Evolutionary conservation across 1,140 invertebrate species (phyloP).

Genomic region (Kradibia gibbosae): DNA sequence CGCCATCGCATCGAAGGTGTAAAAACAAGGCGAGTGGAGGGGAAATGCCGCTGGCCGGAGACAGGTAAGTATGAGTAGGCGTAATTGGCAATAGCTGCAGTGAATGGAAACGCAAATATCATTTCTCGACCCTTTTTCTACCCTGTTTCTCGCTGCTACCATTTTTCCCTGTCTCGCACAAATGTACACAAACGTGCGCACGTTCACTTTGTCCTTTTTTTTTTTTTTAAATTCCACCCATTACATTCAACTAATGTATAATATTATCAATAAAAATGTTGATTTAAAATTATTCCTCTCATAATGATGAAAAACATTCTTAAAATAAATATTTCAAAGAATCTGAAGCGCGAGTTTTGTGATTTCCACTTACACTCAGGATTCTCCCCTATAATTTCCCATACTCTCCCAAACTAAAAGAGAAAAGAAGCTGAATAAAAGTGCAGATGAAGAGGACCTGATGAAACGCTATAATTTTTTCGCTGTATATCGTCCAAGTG

Average conservation of each 20-base stretch:
- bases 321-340: too few species aligned
- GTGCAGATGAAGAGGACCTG: not conserved
- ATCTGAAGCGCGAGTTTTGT: too few species aligned
- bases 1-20: not conserved
- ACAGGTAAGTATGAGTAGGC: not conserved
- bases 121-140: not conserved
- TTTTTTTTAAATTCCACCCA: too few species aligned
- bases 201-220: not conserved
- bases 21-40: not conserved
- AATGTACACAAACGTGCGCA: too few species aligned
- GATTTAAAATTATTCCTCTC: too few species aligned
- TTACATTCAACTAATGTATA: too few species aligned
- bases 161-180: too few species aligned
- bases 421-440: not conserved
- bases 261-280: too few species aligned
- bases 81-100: not conserved
- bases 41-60: not conserved
- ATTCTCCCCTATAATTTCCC: too few species aligned
- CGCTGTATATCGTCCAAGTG: slow-evolving; percentile 32
- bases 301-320: too few species aligned
- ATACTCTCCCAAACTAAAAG: not conserved
- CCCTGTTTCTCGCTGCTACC: too few species aligned
- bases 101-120: slow-evolving; percentile 31
- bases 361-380: too few species aligned
- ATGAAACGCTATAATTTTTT: slow-evolving; percentile 9